These are phyloP conservation scores for Falco punctatus DNA, from an alignment of 2,113 vertebrate species.

Conservation along the genomic window DNA sequence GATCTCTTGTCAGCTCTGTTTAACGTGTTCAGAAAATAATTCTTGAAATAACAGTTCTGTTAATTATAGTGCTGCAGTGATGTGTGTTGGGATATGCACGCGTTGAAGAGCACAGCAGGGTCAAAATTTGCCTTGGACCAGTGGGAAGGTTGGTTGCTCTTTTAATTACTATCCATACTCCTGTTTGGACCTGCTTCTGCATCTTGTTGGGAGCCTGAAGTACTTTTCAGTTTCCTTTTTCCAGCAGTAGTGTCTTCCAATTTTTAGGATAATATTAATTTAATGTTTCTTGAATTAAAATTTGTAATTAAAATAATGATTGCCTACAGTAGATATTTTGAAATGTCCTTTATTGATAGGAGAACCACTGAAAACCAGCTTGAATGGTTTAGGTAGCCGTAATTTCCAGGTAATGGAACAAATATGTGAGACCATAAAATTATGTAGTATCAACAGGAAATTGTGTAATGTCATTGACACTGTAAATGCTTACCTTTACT, in stretches of 20 bases:
- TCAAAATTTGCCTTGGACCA: neutral
- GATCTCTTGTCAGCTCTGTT: neutral
- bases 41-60: neutral
- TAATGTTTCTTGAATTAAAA: neutral
- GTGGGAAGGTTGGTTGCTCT: neutral
- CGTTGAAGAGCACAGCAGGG: neutral
- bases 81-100: neutral
- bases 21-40: neutral
- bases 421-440: neutral
- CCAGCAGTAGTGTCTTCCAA: neutral
- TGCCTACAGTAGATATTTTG: neutral
- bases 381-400: neutral
- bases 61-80: neutral
- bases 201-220: neutral
- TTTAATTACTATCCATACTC: neutral
- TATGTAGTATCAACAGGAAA: neutral
- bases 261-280: neutral
- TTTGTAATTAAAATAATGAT: neutral
- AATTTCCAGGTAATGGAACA: neutral
- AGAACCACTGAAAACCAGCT: neutral
- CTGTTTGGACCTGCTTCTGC: neutral
- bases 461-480: neutral
- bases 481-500: neutral
- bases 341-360: neutral
- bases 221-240: neutral